phyloP scores from a whole-genome alignment of 2,113 vertebrate genomes.

The Gymnarchus niloticus region DNA sequence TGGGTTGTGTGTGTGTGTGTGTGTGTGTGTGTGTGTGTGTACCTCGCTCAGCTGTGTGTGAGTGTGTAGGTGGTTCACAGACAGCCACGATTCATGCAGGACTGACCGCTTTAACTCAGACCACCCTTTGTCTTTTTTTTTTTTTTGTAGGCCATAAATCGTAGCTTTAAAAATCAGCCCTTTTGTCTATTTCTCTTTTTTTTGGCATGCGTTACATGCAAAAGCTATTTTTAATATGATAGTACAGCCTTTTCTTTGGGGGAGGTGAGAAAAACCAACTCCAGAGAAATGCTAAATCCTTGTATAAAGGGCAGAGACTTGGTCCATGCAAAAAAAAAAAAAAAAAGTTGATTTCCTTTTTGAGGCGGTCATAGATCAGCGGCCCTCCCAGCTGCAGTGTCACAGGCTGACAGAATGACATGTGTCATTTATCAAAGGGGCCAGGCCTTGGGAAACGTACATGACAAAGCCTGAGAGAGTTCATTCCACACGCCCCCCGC shows the following conservation, averaged over 20 bases:
- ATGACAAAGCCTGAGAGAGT: constrained; percentile 99
- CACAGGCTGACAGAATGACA: constrained; percentile 99
- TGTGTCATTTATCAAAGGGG: constrained; percentile 99
- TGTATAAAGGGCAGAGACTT: constrained; percentile 84
- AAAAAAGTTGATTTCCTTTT: constrained; percentile 97
- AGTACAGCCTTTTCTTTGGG: neutral
- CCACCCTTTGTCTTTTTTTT: neutral
- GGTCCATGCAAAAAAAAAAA: constrained; percentile 76
- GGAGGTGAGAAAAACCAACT: constrained; percentile 8
- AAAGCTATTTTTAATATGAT: constrained; percentile 3
- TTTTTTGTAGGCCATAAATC: constrained; percentile 9
- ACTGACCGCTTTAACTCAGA: neutral
- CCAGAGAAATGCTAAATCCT: constrained; percentile 71
- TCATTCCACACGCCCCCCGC: constrained; percentile 84
- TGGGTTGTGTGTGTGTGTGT: neutral
- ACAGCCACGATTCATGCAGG: too few relatives aligned
- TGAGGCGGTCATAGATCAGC: constrained; percentile 94
- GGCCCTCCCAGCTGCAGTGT: constrained; percentile 98
- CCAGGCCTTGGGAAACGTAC: constrained; percentile 98
- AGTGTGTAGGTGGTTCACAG: neutral
- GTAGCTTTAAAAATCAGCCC: neutral
- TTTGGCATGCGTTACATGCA: neutral
- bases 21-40: neutral
- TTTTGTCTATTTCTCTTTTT: neutral
- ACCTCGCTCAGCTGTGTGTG: neutral